phyloP scores from a whole-genome alignment of 2,888 invertebrate genomes.

The Cylloceria caligata region DNA sequence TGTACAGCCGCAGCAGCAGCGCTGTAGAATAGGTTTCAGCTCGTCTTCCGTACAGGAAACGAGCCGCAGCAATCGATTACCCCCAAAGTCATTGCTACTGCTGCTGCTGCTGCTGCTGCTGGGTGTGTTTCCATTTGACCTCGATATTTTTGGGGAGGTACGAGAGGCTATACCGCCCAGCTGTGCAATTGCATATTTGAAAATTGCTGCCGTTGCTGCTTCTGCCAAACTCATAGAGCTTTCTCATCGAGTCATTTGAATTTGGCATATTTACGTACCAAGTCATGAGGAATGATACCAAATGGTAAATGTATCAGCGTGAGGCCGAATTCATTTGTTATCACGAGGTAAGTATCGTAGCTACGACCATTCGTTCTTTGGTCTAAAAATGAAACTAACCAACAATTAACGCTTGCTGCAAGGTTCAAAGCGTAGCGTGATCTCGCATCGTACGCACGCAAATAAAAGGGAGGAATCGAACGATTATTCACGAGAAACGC shows the following conservation, averaged over 20 bases:
- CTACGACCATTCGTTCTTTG: background rate
- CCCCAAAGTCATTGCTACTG: conserved; percentile 35
- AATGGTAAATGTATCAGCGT: background rate
- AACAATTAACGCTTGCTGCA: conserved; percentile 4
- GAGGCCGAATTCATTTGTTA: background rate
- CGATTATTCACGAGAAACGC: conserved; percentile 12
- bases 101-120: conserved; percentile 41
- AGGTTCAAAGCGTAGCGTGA: background rate
- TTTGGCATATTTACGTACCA: background rate
- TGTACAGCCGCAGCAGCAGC: conserved; percentile 38
- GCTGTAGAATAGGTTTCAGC: conserved; percentile 32
- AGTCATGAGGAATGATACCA: background rate
- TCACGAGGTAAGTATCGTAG: background rate
- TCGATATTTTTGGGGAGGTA: conserved; percentile 54
- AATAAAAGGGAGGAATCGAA: background rate
- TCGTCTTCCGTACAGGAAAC: conserved; percentile 62
- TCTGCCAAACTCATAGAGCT: background rate
- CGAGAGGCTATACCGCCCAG: conserved; percentile 14
- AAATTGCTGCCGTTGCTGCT: conserved; percentile 3
- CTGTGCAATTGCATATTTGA: conserved; percentile 40
- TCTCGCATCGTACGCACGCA: background rate
- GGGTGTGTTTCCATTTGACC: conserved; percentile 60
- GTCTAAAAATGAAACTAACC: background rate
- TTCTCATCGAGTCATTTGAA: background rate
- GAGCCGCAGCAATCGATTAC: conserved; percentile 62